Evolutionary conservation across 2,113 vertebrate genomes (phyloP).

Genomic region (Alligator mississippiensis): DNA sequence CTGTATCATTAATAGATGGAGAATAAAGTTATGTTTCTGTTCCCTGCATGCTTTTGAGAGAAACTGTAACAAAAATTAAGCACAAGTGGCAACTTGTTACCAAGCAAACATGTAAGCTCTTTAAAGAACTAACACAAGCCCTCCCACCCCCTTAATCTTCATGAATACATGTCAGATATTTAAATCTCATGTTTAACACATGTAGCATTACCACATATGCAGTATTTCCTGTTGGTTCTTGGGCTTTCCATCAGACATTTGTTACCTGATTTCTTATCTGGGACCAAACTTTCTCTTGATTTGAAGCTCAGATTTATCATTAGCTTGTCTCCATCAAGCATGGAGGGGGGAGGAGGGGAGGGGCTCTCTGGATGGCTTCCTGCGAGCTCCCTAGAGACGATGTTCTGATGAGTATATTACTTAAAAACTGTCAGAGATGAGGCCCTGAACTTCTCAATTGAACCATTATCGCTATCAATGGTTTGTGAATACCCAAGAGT

Average conservation of each 20-base stretch:
- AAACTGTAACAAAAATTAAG: not conserved
- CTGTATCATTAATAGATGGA: conserved; percentile 74
- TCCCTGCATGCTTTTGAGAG: accelerated
- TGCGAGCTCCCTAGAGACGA: no score
- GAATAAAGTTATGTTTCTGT: not conserved
- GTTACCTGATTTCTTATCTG: not conserved
- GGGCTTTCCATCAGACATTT: not conserved
- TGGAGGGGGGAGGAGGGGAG: no score
- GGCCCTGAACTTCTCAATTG: no score
- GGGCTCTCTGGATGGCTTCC: no score
- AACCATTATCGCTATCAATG: no score
- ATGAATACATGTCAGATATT: not conserved
- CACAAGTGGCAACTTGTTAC: not conserved
- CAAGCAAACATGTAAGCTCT: not conserved
- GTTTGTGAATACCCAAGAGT: no score
- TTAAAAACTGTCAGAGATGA: no score
- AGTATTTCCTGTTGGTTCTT: no score
- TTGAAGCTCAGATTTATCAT: not conserved
- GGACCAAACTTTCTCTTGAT: not conserved
- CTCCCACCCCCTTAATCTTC: not conserved
- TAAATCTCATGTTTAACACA: not conserved
- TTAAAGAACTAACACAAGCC: accelerated
- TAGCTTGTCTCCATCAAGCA: no score
- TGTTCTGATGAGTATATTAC: no score
- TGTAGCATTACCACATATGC: not conserved